These are phyloP conservation scores for Lycaon pictus DNA, from an alignment of 2,113 vertebrate genomes.

Conservation along the genomic window DNA sequence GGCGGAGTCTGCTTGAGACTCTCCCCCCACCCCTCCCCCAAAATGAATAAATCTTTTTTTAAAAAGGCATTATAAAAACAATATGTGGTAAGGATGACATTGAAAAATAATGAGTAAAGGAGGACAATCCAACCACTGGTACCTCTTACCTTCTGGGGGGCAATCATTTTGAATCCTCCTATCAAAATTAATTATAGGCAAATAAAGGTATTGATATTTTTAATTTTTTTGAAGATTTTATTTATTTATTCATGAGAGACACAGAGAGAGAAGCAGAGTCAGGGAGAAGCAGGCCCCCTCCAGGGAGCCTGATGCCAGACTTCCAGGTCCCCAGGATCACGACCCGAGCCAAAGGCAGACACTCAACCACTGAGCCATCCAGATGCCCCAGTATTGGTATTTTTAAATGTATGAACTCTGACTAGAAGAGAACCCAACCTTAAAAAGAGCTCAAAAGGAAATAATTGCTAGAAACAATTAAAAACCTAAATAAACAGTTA, in stretches of 20 bases:
- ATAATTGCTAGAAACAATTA: neutral
- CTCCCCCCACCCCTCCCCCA: too few relatives aligned
- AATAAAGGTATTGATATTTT: neutral
- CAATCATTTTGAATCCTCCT: neutral
- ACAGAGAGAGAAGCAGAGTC: too few relatives aligned
- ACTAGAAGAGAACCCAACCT: neutral
- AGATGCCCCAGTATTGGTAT: neutral
- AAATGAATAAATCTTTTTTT: neutral
- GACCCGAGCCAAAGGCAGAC: too few relatives aligned
- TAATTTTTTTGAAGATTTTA: too few relatives aligned
- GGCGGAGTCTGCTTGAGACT: too few relatives aligned
- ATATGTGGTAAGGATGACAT: neutral
- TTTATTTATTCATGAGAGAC: too few relatives aligned
- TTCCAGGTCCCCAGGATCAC: too few relatives aligned
- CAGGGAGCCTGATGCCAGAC: too few relatives aligned
- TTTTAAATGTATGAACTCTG: neutral
- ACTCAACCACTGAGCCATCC: too few relatives aligned
- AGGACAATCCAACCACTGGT: neutral
- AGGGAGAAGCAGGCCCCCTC: too few relatives aligned
- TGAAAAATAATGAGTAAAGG: neutral
- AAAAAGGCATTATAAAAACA: slow-evolving; percentile 7
- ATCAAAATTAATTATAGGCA: neutral
- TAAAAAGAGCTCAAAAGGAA: neutral
- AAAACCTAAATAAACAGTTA: neutral
- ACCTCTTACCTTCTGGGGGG: neutral